A percentile compares a stretch with the other conserved stretches of the same genome.
Evolutionary conservation across 1,140 invertebrate species (phyloP).

Genomic region (Trichomalopsis sarcophagae): DNA sequence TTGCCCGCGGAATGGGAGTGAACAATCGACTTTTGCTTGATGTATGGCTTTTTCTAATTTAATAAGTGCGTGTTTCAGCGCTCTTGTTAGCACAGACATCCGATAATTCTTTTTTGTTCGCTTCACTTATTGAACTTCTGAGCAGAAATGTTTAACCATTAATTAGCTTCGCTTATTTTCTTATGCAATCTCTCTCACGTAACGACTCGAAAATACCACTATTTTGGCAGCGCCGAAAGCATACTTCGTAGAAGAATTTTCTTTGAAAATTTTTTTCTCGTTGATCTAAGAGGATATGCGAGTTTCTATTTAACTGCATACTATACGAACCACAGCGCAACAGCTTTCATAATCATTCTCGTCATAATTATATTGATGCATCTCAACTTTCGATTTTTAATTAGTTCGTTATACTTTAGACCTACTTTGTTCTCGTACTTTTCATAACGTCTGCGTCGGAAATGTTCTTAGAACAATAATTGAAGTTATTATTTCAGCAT

Average conservation of each 20-base stretch:
- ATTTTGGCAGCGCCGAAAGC: neutral
- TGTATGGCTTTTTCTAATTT: slow-evolving; percentile 6
- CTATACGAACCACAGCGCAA: neutral
- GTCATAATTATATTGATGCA: neutral
- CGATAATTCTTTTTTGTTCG: no score
- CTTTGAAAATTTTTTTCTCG: neutral
- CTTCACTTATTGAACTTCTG: no score
- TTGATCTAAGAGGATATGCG: no score
- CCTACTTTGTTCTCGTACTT: neutral
- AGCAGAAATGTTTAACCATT: no score
- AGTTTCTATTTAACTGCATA: neutral
- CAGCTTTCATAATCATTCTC: neutral
- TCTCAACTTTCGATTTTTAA: neutral
- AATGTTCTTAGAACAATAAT: neutral
- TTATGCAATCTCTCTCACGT: neutral
- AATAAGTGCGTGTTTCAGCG: neutral
- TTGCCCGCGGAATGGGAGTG: neutral
- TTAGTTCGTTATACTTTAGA: neutral
- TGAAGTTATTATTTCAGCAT: neutral
- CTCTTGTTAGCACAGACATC: neutral
- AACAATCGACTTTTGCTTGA: neutral
- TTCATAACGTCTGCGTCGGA: neutral
- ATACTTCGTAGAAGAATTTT: neutral
- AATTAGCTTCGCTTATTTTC: neutral
- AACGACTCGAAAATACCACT: neutral